A percentile compares a stretch with the other conserved stretches of the same genome.
phyloP scores from a whole-genome alignment of 2,797 vertebrate genomes.

The Vireo griseus region DNA sequence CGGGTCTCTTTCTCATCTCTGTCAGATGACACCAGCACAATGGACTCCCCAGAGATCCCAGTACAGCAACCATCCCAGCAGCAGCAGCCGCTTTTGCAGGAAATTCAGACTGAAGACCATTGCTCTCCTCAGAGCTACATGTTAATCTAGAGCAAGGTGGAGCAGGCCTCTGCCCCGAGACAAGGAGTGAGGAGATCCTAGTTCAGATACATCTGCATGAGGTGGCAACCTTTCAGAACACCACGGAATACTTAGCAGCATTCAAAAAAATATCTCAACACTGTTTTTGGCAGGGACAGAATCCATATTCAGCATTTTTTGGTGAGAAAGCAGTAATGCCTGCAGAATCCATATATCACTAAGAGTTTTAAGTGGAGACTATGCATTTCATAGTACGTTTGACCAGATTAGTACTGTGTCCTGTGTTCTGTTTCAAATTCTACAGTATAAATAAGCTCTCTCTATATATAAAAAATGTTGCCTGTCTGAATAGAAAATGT shows the following conservation, averaged over 20 bases:
- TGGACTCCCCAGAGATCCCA: conserved; percentile 75
- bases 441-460: conserved; percentile 96
- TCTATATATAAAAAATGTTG: conserved; percentile 78
- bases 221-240: conserved; percentile 76
- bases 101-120: conserved; percentile 74
- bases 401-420: conserved; percentile 85
- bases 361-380: conserved; percentile 77
- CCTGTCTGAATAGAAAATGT: conserved; percentile 85
- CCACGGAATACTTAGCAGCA: conserved; percentile 67
- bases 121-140: conserved; percentile 79
- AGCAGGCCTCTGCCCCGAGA: conserved; percentile 83
- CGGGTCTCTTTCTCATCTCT: conserved; percentile 85
- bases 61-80: conserved; percentile 72
- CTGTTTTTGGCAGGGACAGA: conserved; percentile 81
- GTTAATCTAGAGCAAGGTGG: conserved; percentile 81
- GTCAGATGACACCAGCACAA: conserved; percentile 84
- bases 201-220: conserved; percentile 84
- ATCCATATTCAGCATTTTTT: conserved; percentile 68
- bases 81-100: conserved; percentile 69
- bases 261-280: conserved; percentile 70
- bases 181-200: conserved; percentile 55
- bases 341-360: conserved; percentile 69
- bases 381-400: conserved; percentile 83
- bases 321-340: conserved; percentile 78
- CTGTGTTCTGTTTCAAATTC: conserved; percentile 84